These are phyloP conservation scores for Diarsia rubi DNA, from an alignment of 2,888 invertebrate species.

Conservation along the genomic window DNA sequence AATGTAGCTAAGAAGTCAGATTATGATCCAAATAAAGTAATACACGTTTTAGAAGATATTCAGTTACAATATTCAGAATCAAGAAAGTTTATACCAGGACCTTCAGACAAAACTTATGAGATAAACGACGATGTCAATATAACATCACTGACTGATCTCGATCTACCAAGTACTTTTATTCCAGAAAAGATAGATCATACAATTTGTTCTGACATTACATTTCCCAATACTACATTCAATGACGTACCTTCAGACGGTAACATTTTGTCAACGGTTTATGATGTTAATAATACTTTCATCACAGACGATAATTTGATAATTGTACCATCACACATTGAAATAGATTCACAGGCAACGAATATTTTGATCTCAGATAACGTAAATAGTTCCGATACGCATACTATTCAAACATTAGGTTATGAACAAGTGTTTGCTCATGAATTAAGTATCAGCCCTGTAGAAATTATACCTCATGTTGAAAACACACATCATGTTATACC, in stretches of 20 bases:
- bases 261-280: too few species aligned
- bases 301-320: too few species aligned
- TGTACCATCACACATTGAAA: too few species aligned
- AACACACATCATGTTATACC: constrained; percentile 4
- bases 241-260: constrained; percentile 7
- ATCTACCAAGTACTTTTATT: constrained; percentile 10
- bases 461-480: background rate
- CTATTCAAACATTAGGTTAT: too few species aligned
- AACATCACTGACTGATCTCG: constrained; percentile 3
- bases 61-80: constrained; percentile 11
- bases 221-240: constrained; percentile 12
- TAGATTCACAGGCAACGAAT: too few species aligned
- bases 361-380: too few species aligned
- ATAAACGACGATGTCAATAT: constrained; percentile 12
- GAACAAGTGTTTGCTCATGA: too few species aligned
- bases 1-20: constrained; percentile 10
- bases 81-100: constrained; percentile 7
- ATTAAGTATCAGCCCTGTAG: too few species aligned
- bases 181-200: constrained; percentile 3
- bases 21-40: constrained; percentile 13
- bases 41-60: constrained; percentile 18
- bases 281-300: too few species aligned
- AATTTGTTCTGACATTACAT: constrained; percentile 5
- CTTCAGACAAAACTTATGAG: constrained; percentile 7
- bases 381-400: too few species aligned